Conservation (phyloP, 2,888 invertebrate species). For the Allacma fusca region DNA sequence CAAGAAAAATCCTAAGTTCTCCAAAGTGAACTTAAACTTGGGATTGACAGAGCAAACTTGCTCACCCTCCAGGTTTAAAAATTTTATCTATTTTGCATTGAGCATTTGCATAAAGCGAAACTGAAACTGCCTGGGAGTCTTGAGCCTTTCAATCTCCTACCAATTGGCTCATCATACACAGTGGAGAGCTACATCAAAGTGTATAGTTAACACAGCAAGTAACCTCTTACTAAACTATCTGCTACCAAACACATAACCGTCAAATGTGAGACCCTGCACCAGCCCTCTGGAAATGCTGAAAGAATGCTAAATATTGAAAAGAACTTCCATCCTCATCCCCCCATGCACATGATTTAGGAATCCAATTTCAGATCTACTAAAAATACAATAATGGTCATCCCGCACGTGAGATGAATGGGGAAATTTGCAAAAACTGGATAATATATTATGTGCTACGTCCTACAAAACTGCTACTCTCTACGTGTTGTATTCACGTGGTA, state of each 20-base stretch:
- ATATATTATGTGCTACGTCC: background rate
- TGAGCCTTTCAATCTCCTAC: too few relatives aligned
- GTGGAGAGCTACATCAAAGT: background rate
- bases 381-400: constrained; percentile 18
- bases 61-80: constrained; percentile 19
- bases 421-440: background rate
- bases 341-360: background rate
- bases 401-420: constrained; percentile 9
- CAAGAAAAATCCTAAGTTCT: too few relatives aligned
- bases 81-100: background rate
- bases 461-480: too few relatives aligned
- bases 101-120: constrained; percentile 20
- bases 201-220: too few relatives aligned
- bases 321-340: background rate
- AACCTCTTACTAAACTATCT: too few relatives aligned
- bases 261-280: too few relatives aligned
- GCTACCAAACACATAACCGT: too few relatives aligned
- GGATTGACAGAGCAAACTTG: constrained; percentile 22
- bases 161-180: too few relatives aligned
- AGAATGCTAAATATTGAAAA: constrained; percentile 7
- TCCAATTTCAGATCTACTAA: background rate
- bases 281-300: background rate
- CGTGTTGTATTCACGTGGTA: too few relatives aligned
- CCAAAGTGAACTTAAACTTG: background rate
- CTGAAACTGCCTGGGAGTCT: constrained; percentile 10